Evolutionary conservation across 2,797 vertebrate genomes (phyloP).

Genomic region (Euphonia xanthogaster): DNA sequence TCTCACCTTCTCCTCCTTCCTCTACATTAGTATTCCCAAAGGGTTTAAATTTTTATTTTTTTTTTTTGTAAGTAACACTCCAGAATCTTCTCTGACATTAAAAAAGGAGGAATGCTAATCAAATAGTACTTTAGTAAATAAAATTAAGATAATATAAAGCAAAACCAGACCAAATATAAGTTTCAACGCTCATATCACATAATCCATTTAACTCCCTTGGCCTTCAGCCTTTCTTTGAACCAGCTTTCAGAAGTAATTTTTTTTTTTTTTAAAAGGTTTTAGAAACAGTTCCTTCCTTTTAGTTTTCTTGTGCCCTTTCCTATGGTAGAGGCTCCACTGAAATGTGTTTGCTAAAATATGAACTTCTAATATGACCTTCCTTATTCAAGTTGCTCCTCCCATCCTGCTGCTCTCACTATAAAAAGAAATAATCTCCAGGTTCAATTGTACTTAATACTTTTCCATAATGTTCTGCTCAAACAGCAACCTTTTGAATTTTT

Average conservation of each 20-base stretch:
- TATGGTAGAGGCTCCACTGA: background rate
- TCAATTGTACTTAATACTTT: background rate
- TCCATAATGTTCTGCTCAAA: slow-evolving; percentile 8
- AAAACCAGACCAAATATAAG: background rate
- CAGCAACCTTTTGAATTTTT: slow-evolving; percentile 42
- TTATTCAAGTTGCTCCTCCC: background rate
- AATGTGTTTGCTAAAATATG: background rate
- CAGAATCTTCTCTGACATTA: background rate
- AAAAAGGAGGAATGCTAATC: background rate
- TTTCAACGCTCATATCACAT: background rate
- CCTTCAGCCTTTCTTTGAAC: background rate
- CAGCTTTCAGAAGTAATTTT: background rate
- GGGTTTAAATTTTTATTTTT: background rate
- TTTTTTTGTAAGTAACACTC: background rate
- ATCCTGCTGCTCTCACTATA: background rate
- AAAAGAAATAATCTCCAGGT: background rate
- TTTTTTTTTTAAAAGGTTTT: background rate
- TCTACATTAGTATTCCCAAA: background rate
- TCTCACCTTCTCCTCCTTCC: background rate
- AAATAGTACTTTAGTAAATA: background rate
- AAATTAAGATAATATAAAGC: background rate
- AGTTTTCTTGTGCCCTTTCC: background rate
- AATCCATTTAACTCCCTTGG: background rate
- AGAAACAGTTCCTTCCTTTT: background rate
- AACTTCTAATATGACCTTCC: background rate